Evolutionary conservation across 92 coral and sea anemone genomes (phyloP), one percentile per base, ranked within the genome.

Genomic region (Anthopleura xanthogrammica): DNA sequence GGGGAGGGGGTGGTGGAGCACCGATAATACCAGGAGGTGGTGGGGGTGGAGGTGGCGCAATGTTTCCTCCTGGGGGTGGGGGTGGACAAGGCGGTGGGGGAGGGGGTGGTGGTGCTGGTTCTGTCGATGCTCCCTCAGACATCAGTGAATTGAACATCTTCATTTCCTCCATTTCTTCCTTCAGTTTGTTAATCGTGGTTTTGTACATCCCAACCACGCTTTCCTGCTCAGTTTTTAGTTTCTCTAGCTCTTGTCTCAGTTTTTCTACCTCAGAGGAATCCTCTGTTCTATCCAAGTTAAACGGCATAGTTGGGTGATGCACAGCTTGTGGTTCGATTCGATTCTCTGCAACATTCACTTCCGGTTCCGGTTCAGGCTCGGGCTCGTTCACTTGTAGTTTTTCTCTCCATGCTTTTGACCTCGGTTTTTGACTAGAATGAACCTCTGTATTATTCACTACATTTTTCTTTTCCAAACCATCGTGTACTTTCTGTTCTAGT

Each of bases 1-100:
- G 92, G 46, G 91, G 91, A 66, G 96, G 94, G 36, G 92, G 92
- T 52, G 92, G 94, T 17, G 91, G 91, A 1, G 91, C 84, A 20
- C 70, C 89, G 5, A 62, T 62, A 72, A 86, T 19, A 71, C 75
- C 43, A 82, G 83, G 88, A 42, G 95, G 93, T 13, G 95, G 95
- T 22, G 95, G 92, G 66, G 86, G 85, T 52, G 94, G 92, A 6
- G 95, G 88, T 5, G 75, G 36, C 91, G 91, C 23, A 89, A 93
- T 60, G 97, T 92, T 73, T 17, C 52, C 89, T 41, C 80, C 80
- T 48, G 92, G 92, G 52, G 92, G 92, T 43, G 92, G 89, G 42
- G 95, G 93, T 14, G 90, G 90, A 22, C 89, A 78, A 46, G 85
- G 87, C 12, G 94, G 94, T 16, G 95, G 84, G n/a, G 97, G 86